Conservation (phyloP, 2,888 invertebrate species). For the Pseudanteris insignis region DNA sequence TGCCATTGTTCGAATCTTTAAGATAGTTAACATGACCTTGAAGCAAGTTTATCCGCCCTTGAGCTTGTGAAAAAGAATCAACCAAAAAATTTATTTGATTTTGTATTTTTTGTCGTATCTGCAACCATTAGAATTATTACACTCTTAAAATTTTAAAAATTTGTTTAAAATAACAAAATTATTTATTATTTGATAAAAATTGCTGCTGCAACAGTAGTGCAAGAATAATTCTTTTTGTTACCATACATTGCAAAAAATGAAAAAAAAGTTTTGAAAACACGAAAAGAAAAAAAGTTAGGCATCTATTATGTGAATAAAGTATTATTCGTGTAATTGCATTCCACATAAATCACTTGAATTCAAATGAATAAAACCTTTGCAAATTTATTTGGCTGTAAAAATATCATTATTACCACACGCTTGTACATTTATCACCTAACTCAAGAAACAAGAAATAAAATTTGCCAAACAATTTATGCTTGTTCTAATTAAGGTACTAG, state of each 20-base stretch:
- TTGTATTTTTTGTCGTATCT: constrained; percentile 77
- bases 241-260: too few species aligned
- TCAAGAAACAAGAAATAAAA: constrained; percentile 4
- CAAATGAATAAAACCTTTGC: too few species aligned
- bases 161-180: neutral
- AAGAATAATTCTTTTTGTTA: too few species aligned
- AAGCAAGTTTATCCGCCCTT: constrained; percentile 72
- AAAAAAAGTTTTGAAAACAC: too few species aligned
- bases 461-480: constrained; percentile 17
- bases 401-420: too few species aligned
- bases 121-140: too few species aligned
- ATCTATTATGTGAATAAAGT: too few species aligned
- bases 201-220: neutral
- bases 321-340: too few species aligned
- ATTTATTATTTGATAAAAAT: neutral
- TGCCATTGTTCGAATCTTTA: constrained; percentile 66
- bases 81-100: constrained; percentile 74
- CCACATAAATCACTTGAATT: too few species aligned
- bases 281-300: too few species aligned
- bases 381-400: too few species aligned
- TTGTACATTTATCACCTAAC: too few species aligned
- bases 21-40: constrained; percentile 74
- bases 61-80: constrained; percentile 76
- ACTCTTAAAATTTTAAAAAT: neutral
- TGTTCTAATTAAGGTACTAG: constrained; percentile 18